phyloP scores from a whole-genome alignment of 1,140 invertebrate species.

The Meloidogyne hapla region DNA sequence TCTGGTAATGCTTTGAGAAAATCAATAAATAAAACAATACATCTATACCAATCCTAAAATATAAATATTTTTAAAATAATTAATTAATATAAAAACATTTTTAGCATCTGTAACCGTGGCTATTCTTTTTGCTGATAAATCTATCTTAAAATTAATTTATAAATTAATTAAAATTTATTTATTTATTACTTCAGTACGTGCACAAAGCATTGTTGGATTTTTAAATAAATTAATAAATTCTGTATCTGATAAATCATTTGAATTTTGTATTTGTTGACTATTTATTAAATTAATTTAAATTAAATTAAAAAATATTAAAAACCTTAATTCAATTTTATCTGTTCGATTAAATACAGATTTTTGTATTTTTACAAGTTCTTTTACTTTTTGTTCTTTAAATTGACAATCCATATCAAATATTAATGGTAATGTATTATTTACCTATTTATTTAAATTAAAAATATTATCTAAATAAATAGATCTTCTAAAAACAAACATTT shows the following conservation, averaged over 20 bases:
- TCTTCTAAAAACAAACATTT: not conserved
- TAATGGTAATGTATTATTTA: not conserved
- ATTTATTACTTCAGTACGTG: conserved; percentile 23
- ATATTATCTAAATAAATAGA: too few relatives aligned
- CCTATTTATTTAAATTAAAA: not conserved
- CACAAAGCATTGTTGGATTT: conserved; percentile 20
- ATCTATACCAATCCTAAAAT: conserved; percentile 49
- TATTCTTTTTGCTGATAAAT: not conserved
- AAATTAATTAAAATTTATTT: not conserved
- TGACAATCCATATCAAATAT: conserved; percentile 15
- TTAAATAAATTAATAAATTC: conserved; percentile 24
- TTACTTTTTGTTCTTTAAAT: not conserved
- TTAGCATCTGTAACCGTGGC: not conserved
- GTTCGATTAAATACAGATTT: not conserved
- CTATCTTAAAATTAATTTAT: not conserved
- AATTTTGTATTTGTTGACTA: not conserved
- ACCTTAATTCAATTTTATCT: not conserved
- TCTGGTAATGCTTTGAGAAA: conserved; percentile 49
- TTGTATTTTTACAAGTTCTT: not conserved
- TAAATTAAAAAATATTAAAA: not conserved
- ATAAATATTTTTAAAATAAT: not conserved
- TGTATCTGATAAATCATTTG: not conserved
- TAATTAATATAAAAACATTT: not conserved
- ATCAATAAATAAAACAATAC: conserved; percentile 53
- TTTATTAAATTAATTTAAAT: not conserved